Percentiles rank a stretch among this genome's conserved stretches.
Conservation (phyloP, 2,113 vertebrate species). For the Microtus richardsoni region DNA sequence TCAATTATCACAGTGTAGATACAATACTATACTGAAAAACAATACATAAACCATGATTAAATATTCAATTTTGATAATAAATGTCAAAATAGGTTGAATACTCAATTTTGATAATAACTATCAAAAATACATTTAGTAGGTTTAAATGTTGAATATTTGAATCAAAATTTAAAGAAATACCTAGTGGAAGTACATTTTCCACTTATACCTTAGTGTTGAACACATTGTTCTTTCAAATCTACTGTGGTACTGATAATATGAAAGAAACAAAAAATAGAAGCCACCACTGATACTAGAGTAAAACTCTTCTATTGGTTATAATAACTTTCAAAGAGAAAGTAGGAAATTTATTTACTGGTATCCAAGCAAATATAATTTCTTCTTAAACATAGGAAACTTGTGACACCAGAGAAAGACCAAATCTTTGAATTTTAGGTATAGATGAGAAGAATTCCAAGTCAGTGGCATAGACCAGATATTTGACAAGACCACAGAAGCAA, state of each 20-base stretch:
- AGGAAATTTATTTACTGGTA: not conserved
- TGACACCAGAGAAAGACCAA: not conserved
- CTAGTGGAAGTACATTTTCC: not conserved
- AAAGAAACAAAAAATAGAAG: not conserved
- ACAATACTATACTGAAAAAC: not conserved
- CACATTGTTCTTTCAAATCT: not conserved
- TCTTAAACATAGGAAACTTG: not conserved
- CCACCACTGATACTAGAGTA: not conserved
- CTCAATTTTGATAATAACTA: not conserved
- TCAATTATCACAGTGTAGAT: not conserved
- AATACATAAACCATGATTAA: not conserved
- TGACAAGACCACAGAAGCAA: not conserved
- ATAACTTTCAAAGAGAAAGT: not conserved
- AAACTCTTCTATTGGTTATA: not conserved
- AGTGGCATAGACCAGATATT: not conserved
- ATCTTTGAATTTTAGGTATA: not conserved
- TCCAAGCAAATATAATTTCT: not conserved
- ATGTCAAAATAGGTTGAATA: not conserved
- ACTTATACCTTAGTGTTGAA: not conserved
- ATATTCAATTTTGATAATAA: not conserved
- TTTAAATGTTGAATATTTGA: slow-evolving; percentile 9
- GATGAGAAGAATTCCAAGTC: not conserved
- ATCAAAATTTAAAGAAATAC: not conserved
- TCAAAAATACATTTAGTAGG: not conserved
- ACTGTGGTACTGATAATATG: not conserved